Conservation (phyloP, 1,140 invertebrate genomes). For the Brachionus calyciflorus region DNA sequence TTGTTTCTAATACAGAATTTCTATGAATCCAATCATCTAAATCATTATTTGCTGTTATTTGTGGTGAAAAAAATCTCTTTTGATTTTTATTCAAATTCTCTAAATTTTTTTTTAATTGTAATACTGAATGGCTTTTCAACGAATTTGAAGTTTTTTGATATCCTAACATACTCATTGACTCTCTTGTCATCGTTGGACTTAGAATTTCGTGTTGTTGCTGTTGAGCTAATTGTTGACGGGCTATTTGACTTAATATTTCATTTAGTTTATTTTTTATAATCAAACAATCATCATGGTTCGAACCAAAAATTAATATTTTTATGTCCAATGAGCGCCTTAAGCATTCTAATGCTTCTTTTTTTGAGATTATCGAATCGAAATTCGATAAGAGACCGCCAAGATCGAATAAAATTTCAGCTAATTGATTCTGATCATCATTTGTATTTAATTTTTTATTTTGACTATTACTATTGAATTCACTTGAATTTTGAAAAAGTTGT, state of each 20-base stretch:
- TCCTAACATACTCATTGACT: background rate
- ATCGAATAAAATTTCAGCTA: conserved; percentile 37
- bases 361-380: conserved; percentile 22
- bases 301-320: conserved; percentile 3
- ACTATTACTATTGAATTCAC: background rate
- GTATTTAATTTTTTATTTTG: conserved; percentile 10
- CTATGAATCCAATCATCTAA: conserved; percentile 14
- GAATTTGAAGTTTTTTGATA: background rate
- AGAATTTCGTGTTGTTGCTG: background rate
- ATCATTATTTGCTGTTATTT: background rate
- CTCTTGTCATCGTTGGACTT: background rate
- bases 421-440: conserved; percentile 24
- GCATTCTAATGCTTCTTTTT: conserved; percentile 37
- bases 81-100: background rate
- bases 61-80: background rate
- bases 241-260: background rate
- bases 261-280: conserved; percentile 26
- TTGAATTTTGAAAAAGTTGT: background rate
- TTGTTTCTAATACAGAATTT: conserved; percentile 5
- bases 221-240: background rate
- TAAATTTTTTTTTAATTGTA: background rate
- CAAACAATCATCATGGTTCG: conserved; percentile 12
- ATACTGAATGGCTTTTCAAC: background rate
- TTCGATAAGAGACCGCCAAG: background rate
- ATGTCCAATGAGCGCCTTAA: conserved; percentile 17